Percentiles rank a stretch among this genome's conserved stretches.
Conservation (phyloP, 2,888 invertebrate species). For the Harpalus rubripes region DNA sequence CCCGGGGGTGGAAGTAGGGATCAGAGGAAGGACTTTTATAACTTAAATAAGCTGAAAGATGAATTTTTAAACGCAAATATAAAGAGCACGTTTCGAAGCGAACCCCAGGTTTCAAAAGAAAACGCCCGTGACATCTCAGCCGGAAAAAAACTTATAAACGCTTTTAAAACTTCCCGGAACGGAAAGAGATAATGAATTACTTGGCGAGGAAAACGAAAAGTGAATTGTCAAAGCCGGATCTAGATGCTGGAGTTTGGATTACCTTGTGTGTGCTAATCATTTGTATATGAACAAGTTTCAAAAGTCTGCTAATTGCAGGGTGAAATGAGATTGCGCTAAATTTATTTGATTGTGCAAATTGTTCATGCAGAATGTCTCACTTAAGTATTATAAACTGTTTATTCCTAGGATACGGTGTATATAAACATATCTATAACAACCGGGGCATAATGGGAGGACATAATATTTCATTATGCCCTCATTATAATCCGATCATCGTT, state of each 20-base stretch:
- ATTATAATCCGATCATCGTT: too few species aligned
- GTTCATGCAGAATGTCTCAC: too few species aligned
- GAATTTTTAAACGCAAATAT: conserved; percentile 56
- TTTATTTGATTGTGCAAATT: not conserved
- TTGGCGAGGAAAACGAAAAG: conserved; percentile 28
- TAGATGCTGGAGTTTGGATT: not conserved
- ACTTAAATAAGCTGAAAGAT: conserved; percentile 52
- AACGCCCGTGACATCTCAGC: conserved; percentile 52
- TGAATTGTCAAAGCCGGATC: conserved; percentile 10
- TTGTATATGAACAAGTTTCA: not conserved
- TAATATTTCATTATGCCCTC: too few species aligned
- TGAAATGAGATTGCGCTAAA: too few species aligned
- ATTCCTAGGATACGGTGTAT: too few species aligned
- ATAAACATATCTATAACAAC: too few species aligned
- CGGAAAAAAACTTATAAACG: conserved; percentile 66
- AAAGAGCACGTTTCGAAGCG: conserved; percentile 28
- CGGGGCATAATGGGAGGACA: too few species aligned
- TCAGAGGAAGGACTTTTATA: conserved; percentile 33
- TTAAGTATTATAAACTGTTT: too few species aligned
- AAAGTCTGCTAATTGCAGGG: not conserved
- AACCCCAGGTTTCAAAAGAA: conserved; percentile 51
- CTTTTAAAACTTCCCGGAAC: conserved; percentile 65
- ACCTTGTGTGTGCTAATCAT: conserved; percentile 33
- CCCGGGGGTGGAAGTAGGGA: too few species aligned
- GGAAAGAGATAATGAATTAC: conserved; percentile 62